Base-by-base conservation (phyloP, 2,888 invertebrate genomes). In the Tetragonisca angustula region DNA sequence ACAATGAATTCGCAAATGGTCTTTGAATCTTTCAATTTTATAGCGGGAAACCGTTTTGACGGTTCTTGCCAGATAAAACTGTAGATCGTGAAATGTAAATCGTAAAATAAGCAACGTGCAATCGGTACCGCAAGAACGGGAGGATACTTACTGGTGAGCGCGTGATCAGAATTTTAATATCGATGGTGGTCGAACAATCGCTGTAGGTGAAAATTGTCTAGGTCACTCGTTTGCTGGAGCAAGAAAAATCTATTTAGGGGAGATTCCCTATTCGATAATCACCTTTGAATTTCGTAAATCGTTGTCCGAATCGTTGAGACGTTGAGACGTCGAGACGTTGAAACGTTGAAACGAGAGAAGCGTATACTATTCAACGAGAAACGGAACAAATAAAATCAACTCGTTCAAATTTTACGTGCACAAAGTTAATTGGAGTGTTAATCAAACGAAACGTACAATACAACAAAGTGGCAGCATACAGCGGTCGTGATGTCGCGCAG, bases 161-260 rank as follows among this genome's bases (percentile, higher is more conserved):
- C 89, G 89, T 89, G 89, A 79, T 79, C 83, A 24, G 89, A 11
- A 54, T 88, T 52, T 64, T 59, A 74, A 87, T 76, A 52, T 62
- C 50, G 54, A 27, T 64, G 81, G 50, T 64, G 81, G 50, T 69
- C 71, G 64, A 73, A 54, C 76, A 71, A 77, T 87, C 76, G 52
- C 83, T 81, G 83, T 83, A 86, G 88, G 84, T 81, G 83, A 86
- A 81, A 79, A 81, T 73, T 43, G 80, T 59, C 64, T 79, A 56
- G 73, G 59, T 61, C 62, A n/a, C 50, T 43, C 54, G 79, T 70
- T 83, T 61, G 77, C 50, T 36, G 56, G 68, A 84, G 72, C 32
- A 49, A 36, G 32, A 56, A 54, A 68, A 27, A 69, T 19, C 54
- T 73, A 2, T 17, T 61, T 32, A 27, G 9, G 2, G 32, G 13